Evolutionary conservation across 2,888 invertebrate genomes (phyloP).

Genomic region (Netelia melanura): DNA sequence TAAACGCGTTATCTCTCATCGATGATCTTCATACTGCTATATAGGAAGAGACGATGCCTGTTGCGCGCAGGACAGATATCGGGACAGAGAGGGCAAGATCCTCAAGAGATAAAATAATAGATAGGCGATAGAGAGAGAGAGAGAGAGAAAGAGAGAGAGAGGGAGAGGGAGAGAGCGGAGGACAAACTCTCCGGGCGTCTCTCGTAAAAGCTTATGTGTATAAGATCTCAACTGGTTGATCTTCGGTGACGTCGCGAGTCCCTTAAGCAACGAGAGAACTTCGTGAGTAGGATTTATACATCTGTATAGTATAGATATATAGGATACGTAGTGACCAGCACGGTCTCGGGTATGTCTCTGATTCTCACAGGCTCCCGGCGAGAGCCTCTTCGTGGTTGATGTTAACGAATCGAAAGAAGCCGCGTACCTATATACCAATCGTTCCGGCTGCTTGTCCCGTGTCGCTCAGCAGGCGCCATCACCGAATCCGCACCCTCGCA

Average conservation of each 20-base stretch:
- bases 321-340: slow-evolving; percentile 37
- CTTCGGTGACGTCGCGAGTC: slow-evolving; percentile 74
- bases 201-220: slow-evolving; percentile 72
- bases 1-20: slow-evolving; percentile 66
- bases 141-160: slow-evolving; percentile 71
- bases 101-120: slow-evolving; percentile 73
- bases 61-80: slow-evolving; percentile 66
- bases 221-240: slow-evolving; percentile 82
- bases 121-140: slow-evolving; percentile 70
- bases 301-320: slow-evolving; percentile 13
- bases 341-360: slow-evolving; percentile 36
- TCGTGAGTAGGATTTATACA: slow-evolving; percentile 4
- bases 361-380: slow-evolving; percentile 52
- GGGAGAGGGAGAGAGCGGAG: slow-evolving; percentile 70
- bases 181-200: slow-evolving; percentile 53
- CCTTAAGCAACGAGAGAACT: slow-evolving; percentile 18
- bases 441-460: slow-evolving; percentile 78
- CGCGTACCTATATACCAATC: slow-evolving; percentile 66
- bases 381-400: slow-evolving; percentile 43
- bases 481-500: slow-evolving; percentile 83
- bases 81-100: slow-evolving; percentile 68
- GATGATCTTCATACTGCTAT: slow-evolving; percentile 62
- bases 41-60: slow-evolving; percentile 4
- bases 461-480: slow-evolving; percentile 83
- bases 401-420: slow-evolving; percentile 62